phyloP scores from a whole-genome alignment of 2,888 invertebrate species.

The Drosophila ezoana region DNA sequence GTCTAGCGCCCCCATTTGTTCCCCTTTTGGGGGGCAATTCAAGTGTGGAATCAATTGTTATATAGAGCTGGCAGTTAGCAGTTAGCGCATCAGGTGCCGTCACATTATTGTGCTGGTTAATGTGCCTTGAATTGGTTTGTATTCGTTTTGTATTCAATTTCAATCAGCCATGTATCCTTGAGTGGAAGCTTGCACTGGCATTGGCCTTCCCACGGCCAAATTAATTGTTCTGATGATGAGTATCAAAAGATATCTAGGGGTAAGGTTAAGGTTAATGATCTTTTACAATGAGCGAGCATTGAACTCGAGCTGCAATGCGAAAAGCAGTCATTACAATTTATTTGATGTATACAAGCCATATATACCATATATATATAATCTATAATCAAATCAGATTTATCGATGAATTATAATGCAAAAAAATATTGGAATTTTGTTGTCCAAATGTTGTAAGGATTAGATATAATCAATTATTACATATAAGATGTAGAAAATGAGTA shows the following conservation, averaged over 20 bases:
- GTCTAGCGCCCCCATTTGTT: slow-evolving; percentile 49
- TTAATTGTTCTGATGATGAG: slow-evolving; percentile 30
- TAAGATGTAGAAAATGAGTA: too few relatives aligned
- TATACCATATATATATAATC: too few relatives aligned
- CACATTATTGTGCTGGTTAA: slow-evolving; percentile 55
- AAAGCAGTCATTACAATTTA: not conserved
- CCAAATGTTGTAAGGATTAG: too few relatives aligned
- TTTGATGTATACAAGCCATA: not conserved
- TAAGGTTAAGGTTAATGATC: slow-evolving; percentile 68
- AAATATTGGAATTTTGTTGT: too few relatives aligned
- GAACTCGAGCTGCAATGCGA: slow-evolving; percentile 43
- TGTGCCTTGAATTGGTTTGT: slow-evolving; percentile 51
- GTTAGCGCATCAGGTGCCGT: slow-evolving; percentile 71
- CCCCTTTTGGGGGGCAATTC: slow-evolving; percentile 27
- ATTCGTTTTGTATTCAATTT: slow-evolving; percentile 60
- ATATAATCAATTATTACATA: too few relatives aligned
- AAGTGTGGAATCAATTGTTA: slow-evolving; percentile 59
- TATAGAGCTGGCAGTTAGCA: slow-evolving; percentile 43
- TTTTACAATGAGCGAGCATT: slow-evolving; percentile 31
- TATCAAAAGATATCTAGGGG: slow-evolving; percentile 6
- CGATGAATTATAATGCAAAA: too few relatives aligned
- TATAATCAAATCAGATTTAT: too few relatives aligned
- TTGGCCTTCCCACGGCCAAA: slow-evolving; percentile 62
- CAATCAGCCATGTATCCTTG: slow-evolving; percentile 75
- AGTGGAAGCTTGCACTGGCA: slow-evolving; percentile 42